Base-by-base conservation (phyloP, 2,797 vertebrate species). In the Novumbra hubbsi region DNA sequence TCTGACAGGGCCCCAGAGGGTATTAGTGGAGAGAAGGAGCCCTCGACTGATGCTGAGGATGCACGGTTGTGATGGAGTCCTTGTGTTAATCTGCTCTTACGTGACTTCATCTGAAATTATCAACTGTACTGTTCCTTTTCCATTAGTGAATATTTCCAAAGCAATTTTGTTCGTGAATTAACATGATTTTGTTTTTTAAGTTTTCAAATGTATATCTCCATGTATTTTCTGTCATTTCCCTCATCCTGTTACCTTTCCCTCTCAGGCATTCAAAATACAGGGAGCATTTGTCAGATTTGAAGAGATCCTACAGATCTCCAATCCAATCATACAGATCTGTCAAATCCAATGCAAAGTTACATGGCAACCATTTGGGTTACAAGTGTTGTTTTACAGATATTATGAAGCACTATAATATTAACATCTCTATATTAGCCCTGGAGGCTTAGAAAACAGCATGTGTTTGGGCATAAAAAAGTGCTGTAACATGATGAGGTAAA, bases 201-300 rank as follows among this genome's bases (percentile, higher is more conserved):
- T 86, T 79, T 76, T 76, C 21, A 52, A 21, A 73, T 85, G 82
- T 83, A 62, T 77, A 82, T 69, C 74, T 81, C 77, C 86, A 68
- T 76, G 70, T 80, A 68, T 77, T 60, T 83, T 73, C 72, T 71
- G n/a, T 30, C 55, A 68, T 77, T 68, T 77, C 80, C 69, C 34
- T 41, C 55, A 34, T 21, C 27, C 32, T 81, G 79, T 73, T 68
- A 83, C 82, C 77, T 71, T 88, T 76, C 55, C 77, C 88, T 85
- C 88, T 89, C 89, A 90, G 90, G 90, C 88, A 80, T 85, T 80
- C 81, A 83, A 78, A 87, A 83, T 83, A 86, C 88, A 90, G 86
- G 87, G 84, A 89, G 73, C 77, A 80, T 70, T 80, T 16, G 11
- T 30, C 71, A 81, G 79, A 70, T 76, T 74, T 86, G 75, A 78